Evolutionary conservation across 2,113 vertebrate species (phyloP), one percentile per base, ranked within the genome.

Genomic region (Pionites leucogaster): DNA sequence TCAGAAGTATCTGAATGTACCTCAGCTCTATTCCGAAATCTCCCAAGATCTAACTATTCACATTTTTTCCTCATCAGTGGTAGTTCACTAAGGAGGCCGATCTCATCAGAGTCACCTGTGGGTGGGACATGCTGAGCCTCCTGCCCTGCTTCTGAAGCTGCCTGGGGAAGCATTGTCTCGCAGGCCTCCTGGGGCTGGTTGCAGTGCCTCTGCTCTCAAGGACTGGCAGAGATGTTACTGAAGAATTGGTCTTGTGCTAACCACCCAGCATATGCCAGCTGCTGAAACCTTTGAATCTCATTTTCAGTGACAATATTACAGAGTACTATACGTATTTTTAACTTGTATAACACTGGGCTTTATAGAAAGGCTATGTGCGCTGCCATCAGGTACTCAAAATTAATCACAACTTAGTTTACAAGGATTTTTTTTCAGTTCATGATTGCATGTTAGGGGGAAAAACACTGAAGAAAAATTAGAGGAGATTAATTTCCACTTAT

Each of bases 141-240:
- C 47, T 42, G 31, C 14, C 47, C 42, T 57, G 12, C 7, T 70
- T 57, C 42, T 44, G 63, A 64, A 87, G 55, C 42, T 46, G 13
- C 33, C 49, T 31, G 11, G 49, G 8, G 23, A 70, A 82, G 27
- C 4, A 1, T 25, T 69, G 46, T 35, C 18, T 0, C 1, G 1
- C 19, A 11, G 15, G 31, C 5, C 35, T 63, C 31, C 62, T 28
- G 76, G 7, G 25, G 15, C 50, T 59, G 19, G 17, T 35, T 22
- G 29, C 37, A 70, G 23, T 0, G 0, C 39, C 62, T 55, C 17
- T 68, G 29, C 1, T 1, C 25, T 47, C 44, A 57, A 28, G 39
- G 41, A 14, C 35, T 18, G 59, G n/a, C 41, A 74, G 41, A 78
- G 17, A 25, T 29, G 7, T 67, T 23, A 37, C 10, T 72, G 41